Percentiles rank a stretch among this genome's conserved stretches.
Conservation (phyloP, 2,797 vertebrate genomes). For the Okamejei kenojei region DNA sequence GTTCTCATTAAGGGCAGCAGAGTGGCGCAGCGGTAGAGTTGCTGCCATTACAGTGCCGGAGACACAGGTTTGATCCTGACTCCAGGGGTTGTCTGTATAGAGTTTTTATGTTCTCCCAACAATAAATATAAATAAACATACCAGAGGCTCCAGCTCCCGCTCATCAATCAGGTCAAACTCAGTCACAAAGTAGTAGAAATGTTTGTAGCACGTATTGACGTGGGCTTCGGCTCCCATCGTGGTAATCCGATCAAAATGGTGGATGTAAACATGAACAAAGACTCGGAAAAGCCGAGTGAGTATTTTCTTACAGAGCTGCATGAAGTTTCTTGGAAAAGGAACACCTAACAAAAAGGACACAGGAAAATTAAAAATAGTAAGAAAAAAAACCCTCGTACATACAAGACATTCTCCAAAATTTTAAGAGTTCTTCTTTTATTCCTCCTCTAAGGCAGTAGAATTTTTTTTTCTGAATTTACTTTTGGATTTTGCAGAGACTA, state of each 20-base stretch:
- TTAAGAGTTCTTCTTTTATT: not conserved
- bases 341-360: slow-evolving; percentile 61
- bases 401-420: not conserved
- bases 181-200: slow-evolving; percentile 94
- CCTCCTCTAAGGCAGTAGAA: too few relatives aligned
- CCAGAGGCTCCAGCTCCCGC: slow-evolving; percentile 88
- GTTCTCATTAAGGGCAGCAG: too few relatives aligned
- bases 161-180: slow-evolving; percentile 93
- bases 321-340: slow-evolving; percentile 95
- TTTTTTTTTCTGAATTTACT: too few relatives aligned
- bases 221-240: slow-evolving; percentile 94
- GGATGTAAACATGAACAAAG: slow-evolving; percentile 97
- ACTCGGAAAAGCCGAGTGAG: slow-evolving; percentile 93
- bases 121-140: slow-evolving; percentile 55
- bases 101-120: too few relatives aligned
- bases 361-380: not conserved
- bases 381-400: not conserved
- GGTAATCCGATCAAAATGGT: slow-evolving; percentile 94
- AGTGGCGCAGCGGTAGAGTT: too few relatives aligned
- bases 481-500: too few relatives aligned
- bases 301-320: slow-evolving; percentile 97
- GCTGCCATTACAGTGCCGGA: too few relatives aligned
- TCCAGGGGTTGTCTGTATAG: too few relatives aligned
- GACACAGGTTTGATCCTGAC: too few relatives aligned
- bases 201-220: slow-evolving; percentile 98